Base-by-base conservation (phyloP, 2,888 invertebrate species). In the Diarsia rubi region DNA sequence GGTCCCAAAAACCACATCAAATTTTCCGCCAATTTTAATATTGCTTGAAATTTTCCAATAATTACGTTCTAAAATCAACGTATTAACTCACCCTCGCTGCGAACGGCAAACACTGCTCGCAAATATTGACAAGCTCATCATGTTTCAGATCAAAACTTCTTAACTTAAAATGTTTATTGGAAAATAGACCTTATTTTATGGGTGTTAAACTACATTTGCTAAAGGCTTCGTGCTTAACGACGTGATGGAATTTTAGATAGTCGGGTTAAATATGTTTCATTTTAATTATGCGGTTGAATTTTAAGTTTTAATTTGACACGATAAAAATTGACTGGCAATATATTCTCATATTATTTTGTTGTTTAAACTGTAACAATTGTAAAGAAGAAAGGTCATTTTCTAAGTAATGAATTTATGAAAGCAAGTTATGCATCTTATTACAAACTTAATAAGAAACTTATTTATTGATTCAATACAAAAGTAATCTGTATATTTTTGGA, bases 81-180 rank as follows among this genome's bases (percentile, higher is more conserved):
- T 83, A 81, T 83, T 86, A 86, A 77, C 75, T 82, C 77, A 69
- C 72, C 81, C 77, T 63, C 69, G 75, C 73, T 72, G 67, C 64
- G 73, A 81, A 68, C 78, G 75, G 76, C 69, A 86, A 86, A 86
- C 85, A 83, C 69, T 69, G 77, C 66, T 69, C 24, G 76, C 78
- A 83, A 86, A 85, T 86, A 84, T 86, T 86, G 86, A 82, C 86
- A 82, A 79, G 57, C 85, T 86, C 86, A 82, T 86, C 80, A 84
- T 86, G 67, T 76, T 78, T 76, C 64, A 65, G 75, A 78, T 83
- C 77, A 82, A 83, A 86, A 85, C 75, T 86, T 85, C 82, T 85
- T 73, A 75, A 71, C 82, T 74, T 75, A 67, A 75, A 59, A 64
- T 44, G 37, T 78, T 74, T 71, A 73, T 60, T 80, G 52, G 31